phyloP scores from a whole-genome alignment of 2,113 vertebrate genomes.

The Nestor notabilis region DNA sequence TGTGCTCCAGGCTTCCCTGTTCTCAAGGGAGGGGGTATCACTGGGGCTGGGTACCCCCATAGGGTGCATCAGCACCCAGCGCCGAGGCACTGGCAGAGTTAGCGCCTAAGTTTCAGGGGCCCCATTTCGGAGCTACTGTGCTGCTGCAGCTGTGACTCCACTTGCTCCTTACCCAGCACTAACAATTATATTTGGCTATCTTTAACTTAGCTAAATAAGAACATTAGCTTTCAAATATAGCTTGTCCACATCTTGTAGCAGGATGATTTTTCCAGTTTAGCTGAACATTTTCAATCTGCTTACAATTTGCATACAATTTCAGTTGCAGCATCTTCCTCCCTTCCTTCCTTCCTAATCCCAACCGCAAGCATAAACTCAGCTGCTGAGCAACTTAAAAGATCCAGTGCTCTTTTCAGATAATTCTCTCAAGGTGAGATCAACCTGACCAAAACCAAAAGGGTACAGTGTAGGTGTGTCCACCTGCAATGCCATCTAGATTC shows the following conservation, averaged over 20 bases:
- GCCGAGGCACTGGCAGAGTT: rapidly evolving
- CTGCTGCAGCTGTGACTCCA: background rate
- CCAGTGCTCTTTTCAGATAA: background rate
- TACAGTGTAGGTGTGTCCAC: background rate
- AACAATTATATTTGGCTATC: background rate
- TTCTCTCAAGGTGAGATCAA: background rate
- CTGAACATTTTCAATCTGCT: background rate
- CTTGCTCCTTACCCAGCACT: background rate
- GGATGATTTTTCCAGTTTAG: background rate
- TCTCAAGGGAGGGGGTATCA: rapidly evolving
- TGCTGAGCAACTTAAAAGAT: background rate
- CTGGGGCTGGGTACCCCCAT: background rate
- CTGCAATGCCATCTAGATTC: background rate
- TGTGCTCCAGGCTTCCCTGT: background rate
- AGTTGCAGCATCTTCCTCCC: background rate
- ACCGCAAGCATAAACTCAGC: background rate
- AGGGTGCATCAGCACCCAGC: rapidly evolving
- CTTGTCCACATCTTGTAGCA: background rate
- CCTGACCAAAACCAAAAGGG: background rate
- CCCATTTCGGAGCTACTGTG: background rate
- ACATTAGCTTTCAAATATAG: background rate
- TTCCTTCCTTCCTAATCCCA: background rate
- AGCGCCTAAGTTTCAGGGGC: rapidly evolving
- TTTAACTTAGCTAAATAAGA: background rate
- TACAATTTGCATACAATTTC: background rate